phyloP scores from a whole-genome alignment of 2,113 vertebrate species.

The Saccopteryx bilineata region DNA sequence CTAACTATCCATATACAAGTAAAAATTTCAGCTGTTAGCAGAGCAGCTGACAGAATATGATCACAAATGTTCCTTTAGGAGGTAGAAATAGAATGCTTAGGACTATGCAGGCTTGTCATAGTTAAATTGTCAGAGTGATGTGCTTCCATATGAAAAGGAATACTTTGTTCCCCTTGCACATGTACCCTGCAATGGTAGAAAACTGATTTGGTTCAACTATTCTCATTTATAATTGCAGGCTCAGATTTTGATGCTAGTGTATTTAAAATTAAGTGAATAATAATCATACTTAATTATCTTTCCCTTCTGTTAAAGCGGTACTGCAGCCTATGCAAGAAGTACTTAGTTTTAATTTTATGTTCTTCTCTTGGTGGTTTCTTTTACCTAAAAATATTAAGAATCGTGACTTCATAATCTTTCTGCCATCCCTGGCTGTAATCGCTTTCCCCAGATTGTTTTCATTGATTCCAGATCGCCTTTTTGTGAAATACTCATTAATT shows the following conservation, averaged over 20 bases:
- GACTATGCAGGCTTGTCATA: not conserved
- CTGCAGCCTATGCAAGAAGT: not conserved
- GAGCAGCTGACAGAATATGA: constrained; percentile 53
- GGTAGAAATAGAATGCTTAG: constrained; percentile 52
- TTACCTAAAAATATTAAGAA: not conserved
- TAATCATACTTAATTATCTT: constrained; percentile 39
- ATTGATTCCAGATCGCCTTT: constrained; percentile 9
- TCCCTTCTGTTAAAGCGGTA: constrained; percentile 28
- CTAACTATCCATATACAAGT: not conserved
- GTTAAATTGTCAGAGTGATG: constrained; percentile 32
- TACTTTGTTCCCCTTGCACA: not conserved
- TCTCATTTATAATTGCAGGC: constrained; percentile 34
- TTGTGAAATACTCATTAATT: constrained; percentile 12
- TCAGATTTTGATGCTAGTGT: not conserved
- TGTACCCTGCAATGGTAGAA: not conserved
- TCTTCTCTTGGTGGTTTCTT: constrained; percentile 44
- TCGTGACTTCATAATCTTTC: not conserved
- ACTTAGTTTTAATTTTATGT: constrained; percentile 34
- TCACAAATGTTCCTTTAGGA: constrained; percentile 63
- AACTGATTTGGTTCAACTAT: not conserved
- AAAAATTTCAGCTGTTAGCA: constrained; percentile 3
- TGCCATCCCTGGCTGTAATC: not conserved
- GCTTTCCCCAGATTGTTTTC: not conserved
- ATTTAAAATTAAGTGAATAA: constrained; percentile 48
- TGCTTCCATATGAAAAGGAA: constrained; percentile 47